These are phyloP conservation scores for Eumerus sabulonum DNA, from an alignment of 2,888 invertebrate genomes.

Conservation along the genomic window DNA sequence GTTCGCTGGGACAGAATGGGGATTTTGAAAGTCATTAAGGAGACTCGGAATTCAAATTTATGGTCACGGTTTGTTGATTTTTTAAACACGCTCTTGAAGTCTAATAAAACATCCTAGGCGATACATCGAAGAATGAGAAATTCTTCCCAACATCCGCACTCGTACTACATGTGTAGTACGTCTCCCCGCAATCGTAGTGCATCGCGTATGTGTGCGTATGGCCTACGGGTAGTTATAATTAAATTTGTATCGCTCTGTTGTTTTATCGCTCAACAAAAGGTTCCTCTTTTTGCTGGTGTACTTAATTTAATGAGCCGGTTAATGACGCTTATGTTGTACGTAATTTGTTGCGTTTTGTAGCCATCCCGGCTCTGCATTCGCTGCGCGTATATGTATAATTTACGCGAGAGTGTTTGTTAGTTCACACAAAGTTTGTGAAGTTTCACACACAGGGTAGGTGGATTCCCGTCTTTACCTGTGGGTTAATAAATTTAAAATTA, in stretches of 20 bases:
- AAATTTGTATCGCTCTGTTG: constrained; percentile 61
- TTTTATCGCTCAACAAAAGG: constrained; percentile 64
- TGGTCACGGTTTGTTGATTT: constrained; percentile 31
- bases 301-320: constrained; percentile 67
- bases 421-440: constrained; percentile 23
- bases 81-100: background rate
- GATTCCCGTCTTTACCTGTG: constrained; percentile 44
- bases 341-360: constrained; percentile 45
- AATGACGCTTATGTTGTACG: constrained; percentile 52
- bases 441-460: background rate
- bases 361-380: constrained; percentile 20
- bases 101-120: no score
- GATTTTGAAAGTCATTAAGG: constrained; percentile 2
- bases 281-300: constrained; percentile 47
- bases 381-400: constrained; percentile 4
- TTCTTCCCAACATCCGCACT: no score
- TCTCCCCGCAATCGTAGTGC: no score
- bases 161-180: no score
- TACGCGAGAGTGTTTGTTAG: no score
- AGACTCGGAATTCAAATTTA: constrained; percentile 20
- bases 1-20: background rate
- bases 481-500: constrained; percentile 63
- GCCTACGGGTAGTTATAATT: constrained; percentile 40
- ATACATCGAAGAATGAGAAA: no score
- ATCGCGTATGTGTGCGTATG: no score